A percentile compares a stretch with the other conserved stretches of the same genome.
These are phyloP conservation scores for Reticulitermes speratus DNA, from an alignment of 1,140 invertebrate genomes.

Conservation along the genomic window DNA sequence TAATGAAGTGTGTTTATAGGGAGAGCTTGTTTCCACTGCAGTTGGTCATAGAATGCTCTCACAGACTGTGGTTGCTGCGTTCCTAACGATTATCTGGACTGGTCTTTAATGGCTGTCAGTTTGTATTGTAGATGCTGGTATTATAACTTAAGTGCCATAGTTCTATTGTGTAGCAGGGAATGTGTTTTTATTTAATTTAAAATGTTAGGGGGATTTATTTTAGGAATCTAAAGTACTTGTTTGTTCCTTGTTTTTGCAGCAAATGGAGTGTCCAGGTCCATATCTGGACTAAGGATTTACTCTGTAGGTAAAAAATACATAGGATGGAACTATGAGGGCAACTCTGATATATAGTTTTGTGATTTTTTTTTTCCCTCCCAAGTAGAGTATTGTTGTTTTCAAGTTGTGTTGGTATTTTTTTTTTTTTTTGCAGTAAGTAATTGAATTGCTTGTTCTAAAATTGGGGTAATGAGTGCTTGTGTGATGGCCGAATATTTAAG, in stretches of 20 bases:
- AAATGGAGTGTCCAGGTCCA: conserved; percentile 49
- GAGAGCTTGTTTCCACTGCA: too few relatives aligned
- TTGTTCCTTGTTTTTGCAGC: conserved; percentile 45
- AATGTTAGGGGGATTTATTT: conserved; percentile 13
- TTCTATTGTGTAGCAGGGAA: not conserved
- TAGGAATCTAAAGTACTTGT: conserved; percentile 33
- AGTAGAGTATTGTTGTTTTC: not conserved
- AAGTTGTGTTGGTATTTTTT: not conserved
- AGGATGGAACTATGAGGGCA: conserved; percentile 26
- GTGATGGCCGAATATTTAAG: not conserved
- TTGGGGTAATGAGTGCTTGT: not conserved
- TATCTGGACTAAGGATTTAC: conserved; percentile 47
- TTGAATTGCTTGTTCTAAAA: not conserved
- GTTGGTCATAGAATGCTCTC: too few relatives aligned
- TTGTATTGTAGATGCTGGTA: not conserved
- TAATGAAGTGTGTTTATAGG: too few relatives aligned
- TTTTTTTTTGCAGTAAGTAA: not conserved
- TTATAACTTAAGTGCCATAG: not conserved
- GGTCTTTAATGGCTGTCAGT: not conserved
- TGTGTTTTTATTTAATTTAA: not conserved
- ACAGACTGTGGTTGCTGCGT: too few relatives aligned
- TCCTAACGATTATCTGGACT: too few relatives aligned
- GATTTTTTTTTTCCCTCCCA: not conserved
- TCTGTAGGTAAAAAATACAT: conserved; percentile 48
- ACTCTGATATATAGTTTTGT: not conserved